A percentile compares a stretch with the other conserved stretches of the same genome.
Evolutionary conservation across 2,113 vertebrate genomes (phyloP).

Genomic region (Marmota flaviventris): DNA sequence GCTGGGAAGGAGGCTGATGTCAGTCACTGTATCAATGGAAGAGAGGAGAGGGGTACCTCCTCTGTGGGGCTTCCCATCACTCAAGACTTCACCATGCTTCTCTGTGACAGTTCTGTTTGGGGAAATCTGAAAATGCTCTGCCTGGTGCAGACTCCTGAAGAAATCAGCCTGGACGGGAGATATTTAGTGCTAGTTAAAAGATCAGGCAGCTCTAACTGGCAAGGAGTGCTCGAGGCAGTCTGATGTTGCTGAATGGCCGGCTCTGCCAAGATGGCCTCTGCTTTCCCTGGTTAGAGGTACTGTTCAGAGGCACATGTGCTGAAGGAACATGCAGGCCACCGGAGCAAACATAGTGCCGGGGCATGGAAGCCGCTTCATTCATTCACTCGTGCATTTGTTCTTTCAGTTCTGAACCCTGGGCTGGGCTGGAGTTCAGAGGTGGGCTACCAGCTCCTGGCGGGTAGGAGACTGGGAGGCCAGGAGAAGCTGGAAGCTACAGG

Average conservation of each 20-base stretch:
- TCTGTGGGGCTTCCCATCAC: background rate
- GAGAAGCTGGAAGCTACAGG: background rate
- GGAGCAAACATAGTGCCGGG: background rate
- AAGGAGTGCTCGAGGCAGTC: constrained; percentile 65
- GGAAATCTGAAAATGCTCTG: constrained; percentile 64
- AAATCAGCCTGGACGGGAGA: constrained; percentile 81
- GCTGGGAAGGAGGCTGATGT: background rate
- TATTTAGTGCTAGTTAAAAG: constrained; percentile 79
- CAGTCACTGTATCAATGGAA: background rate
- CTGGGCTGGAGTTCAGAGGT: background rate
- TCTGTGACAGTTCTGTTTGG: constrained; percentile 78
- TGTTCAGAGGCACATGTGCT: background rate
- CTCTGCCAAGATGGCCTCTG: background rate
- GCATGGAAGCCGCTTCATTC: background rate
- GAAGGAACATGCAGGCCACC: background rate
- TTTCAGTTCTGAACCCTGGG: background rate
- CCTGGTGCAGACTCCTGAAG: constrained; percentile 70
- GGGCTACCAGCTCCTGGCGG: background rate
- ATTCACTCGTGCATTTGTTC: background rate
- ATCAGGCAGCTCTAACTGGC: constrained; percentile 74
- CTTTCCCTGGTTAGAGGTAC: background rate
- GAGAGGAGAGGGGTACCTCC: background rate
- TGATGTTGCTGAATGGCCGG: background rate
- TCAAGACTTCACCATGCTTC: constrained; percentile 7
- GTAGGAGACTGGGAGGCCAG: background rate